These are phyloP conservation scores for Smithornis capensis DNA, from an alignment of 2,113 vertebrate genomes.

Conservation along the genomic window DNA sequence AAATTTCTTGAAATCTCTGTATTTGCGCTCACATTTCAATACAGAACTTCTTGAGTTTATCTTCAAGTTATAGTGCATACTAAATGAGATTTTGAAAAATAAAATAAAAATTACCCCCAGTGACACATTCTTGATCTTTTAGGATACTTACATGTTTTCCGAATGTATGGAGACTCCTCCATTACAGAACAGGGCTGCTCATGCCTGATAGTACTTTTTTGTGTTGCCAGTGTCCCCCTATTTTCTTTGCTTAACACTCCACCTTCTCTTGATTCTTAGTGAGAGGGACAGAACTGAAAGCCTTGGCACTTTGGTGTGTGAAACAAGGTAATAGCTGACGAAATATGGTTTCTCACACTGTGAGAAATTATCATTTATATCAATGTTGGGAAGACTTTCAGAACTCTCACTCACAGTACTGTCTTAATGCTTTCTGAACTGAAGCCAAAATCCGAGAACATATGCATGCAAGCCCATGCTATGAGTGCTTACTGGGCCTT, in stretches of 20 bases:
- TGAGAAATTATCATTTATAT: neutral
- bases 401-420: neutral
- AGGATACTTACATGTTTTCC: neutral
- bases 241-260: neutral
- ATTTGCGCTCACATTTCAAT: neutral
- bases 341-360: neutral
- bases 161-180: neutral
- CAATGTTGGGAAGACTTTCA: neutral
- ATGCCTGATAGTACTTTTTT: neutral
- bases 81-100: neutral
- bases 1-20: neutral
- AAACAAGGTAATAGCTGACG: neutral
- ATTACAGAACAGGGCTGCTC: neutral
- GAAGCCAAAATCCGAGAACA: neutral
- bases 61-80: neutral
- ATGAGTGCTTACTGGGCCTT: neutral
- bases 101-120: neutral
- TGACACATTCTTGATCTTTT: neutral
- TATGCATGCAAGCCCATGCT: neutral
- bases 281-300: neutral
- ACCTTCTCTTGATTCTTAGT: neutral
- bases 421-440: neutral
- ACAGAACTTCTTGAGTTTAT: neutral
- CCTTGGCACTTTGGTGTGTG: neutral
- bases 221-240: neutral